phyloP scores from a whole-genome alignment of 2,888 invertebrate species.

The Drosophila yooni region DNA sequence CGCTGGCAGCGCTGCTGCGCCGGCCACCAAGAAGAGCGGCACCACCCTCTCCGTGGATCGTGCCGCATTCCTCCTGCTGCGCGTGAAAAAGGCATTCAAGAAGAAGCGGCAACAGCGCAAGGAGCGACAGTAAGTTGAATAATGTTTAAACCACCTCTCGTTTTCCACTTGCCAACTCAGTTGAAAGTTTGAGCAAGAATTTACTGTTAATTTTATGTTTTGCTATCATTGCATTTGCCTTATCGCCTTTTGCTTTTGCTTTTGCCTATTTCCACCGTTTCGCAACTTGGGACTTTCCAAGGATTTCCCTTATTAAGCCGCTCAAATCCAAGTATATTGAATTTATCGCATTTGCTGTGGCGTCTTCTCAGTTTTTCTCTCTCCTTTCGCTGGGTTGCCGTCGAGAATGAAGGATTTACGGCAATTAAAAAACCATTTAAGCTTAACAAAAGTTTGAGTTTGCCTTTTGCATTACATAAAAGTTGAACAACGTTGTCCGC shows the following conservation, averaged over 20 bases:
- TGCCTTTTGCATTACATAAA: neutral
- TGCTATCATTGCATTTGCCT: slow-evolving; percentile 26
- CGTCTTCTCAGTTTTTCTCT: slow-evolving; percentile 7
- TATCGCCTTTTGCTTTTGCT: slow-evolving; percentile 4
- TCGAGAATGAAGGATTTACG: slow-evolving; percentile 12
- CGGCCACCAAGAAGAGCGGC: slow-evolving; percentile 76
- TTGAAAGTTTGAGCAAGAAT: slow-evolving; percentile 17
- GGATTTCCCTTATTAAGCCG: slow-evolving; percentile 52
- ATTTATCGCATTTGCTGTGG: slow-evolving; percentile 50
- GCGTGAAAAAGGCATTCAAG: slow-evolving; percentile 95
- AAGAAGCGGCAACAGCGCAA: slow-evolving; percentile 95
- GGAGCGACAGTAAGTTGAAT: slow-evolving; percentile 91
- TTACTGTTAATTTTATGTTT: slow-evolving; percentile 24
- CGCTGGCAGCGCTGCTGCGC: slow-evolving; percentile 46
- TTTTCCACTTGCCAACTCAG: neutral
- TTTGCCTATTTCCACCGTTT: slow-evolving; percentile 7
- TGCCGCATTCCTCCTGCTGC: slow-evolving; percentile 93
- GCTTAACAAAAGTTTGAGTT: neutral
- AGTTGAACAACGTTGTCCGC: neutral
- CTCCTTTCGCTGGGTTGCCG: neutral
- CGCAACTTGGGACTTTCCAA: slow-evolving; percentile 39
- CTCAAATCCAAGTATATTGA: slow-evolving; percentile 53
- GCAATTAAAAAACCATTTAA: slow-evolving; percentile 49
- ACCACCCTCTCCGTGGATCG: slow-evolving; percentile 92
- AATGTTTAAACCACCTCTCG: neutral